Evolutionary conservation across 2,113 vertebrate species (phyloP).

Genomic region (Mormyrus lacerda): DNA sequence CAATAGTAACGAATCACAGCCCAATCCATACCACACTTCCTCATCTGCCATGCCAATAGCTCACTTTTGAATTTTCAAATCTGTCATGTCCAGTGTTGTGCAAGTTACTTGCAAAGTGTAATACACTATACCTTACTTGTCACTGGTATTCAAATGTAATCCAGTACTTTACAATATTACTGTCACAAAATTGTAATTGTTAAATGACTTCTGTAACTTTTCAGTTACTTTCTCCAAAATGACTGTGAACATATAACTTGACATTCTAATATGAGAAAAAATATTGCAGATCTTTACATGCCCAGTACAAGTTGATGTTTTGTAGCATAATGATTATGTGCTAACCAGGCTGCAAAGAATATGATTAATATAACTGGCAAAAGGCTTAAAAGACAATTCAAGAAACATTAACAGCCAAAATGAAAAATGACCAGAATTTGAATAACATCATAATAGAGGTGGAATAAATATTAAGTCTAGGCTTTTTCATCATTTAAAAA

Average conservation of each 20-base stretch:
- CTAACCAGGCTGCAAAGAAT: not conserved
- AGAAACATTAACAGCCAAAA: not conserved
- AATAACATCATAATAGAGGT: not conserved
- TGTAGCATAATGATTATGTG: not conserved
- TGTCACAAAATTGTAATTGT: not conserved
- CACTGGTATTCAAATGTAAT: not conserved
- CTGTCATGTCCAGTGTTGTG: constrained; percentile 27
- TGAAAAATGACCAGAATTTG: not conserved
- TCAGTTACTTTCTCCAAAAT: not conserved
- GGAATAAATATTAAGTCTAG: not conserved
- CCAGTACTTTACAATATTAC: not conserved
- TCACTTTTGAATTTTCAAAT: not conserved
- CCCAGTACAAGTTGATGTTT: not conserved
- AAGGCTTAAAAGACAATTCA: not conserved
- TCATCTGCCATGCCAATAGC: not conserved
- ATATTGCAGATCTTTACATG: not conserved
- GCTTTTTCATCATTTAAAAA: not conserved
- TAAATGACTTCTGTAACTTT: not conserved
- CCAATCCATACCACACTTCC: not conserved
- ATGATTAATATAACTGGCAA: not conserved
- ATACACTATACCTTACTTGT: not conserved
- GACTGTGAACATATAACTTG: not conserved
- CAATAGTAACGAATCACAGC: not conserved
- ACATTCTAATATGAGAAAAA: not conserved
- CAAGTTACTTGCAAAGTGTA: constrained; percentile 53